Base-by-base conservation (phyloP, 92 coral and sea anemone species). In the Palythoa grandiflora region DNA sequence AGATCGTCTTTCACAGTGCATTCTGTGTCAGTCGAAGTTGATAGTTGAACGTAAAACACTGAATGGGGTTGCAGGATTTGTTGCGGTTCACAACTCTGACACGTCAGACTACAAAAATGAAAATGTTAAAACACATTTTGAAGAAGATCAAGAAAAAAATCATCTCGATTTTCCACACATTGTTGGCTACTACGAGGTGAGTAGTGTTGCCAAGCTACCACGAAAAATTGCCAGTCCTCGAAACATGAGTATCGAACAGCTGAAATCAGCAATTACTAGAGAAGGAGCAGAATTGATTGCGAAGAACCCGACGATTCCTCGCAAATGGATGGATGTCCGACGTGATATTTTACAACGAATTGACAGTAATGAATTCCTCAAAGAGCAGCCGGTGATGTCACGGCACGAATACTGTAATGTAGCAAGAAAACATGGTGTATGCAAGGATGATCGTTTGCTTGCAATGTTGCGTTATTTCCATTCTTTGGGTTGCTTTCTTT, bases 401-500 rank as follows among this genome's bases (percentile, higher is more conserved):
- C 28, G 38, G 14, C 21, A 38, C 3, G 77, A 73, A 73, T 73
- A 73, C 53, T 50, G 77, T 6, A 9, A 73, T 9, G 54, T 73
- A 10, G 77, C 77, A 17, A 14, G 77, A 73, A 17, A 9, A 40
- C 77, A 73, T 40, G 77, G 77, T 16, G 53, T 73, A 38, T 73
- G 51, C 17, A 38, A 47, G 17, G 77, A 73, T 12, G 77, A 73
- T 19, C 77, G 53, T 5, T 73, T 73, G 14, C 52, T 73, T 16
- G 77, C 77, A 47, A 73, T 73, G 77, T 12, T 73, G 54, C 77
- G 47, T n/a, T 73, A 73, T 19, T 73, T 73, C 17, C 77, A 73
- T 36, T 73, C 44, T 36, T 40, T 73, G 77, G 77, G 77, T 2
- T 73, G 38, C 52, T 73, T 73, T 17, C 54, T 73, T 73, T 40